A percentile compares a stretch with the other conserved stretches of the same genome.
phyloP scores from a whole-genome alignment of 2,888 invertebrate genomes.

The Leptinotarsa tumamoca region DNA sequence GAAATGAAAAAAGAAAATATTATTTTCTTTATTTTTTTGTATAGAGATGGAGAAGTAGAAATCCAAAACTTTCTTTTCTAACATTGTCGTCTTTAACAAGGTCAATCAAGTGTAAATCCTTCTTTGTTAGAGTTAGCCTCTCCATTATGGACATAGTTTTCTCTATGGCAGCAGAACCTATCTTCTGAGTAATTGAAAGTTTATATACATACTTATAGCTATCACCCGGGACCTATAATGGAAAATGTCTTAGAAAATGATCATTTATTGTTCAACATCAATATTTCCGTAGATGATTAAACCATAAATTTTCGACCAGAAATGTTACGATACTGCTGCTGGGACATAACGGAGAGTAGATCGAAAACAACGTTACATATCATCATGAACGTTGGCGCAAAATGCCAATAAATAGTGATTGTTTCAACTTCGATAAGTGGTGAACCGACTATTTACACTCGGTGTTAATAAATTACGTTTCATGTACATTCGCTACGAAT shows the following conservation, averaged over 20 bases:
- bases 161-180: too few relatives aligned
- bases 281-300: background rate
- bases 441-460: background rate
- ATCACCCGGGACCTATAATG: background rate
- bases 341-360: slow-evolving; percentile 2
- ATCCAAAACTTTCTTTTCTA: too few relatives aligned
- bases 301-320: slow-evolving; percentile 3
- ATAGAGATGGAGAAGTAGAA: too few relatives aligned
- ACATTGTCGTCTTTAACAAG: too few relatives aligned
- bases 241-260: background rate
- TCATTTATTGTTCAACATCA: background rate
- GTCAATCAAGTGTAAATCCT: too few relatives aligned
- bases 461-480: slow-evolving; percentile 1
- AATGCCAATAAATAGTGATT: slow-evolving; percentile 8
- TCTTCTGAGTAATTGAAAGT: too few relatives aligned
- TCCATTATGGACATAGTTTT: too few relatives aligned
- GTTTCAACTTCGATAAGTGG: slow-evolving; percentile 7
- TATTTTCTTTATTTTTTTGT: too few relatives aligned
- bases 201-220: background rate
- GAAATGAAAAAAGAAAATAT: too few relatives aligned
- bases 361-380: slow-evolving; percentile 11
- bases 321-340: background rate
- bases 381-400: slow-evolving; percentile 14
- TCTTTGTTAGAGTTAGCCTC: too few relatives aligned
- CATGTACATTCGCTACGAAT: background rate